Percentiles rank a stretch among this genome's conserved stretches.
Evolutionary conservation across 2,113 vertebrate species (phyloP).

Genomic region (Oreotragus oreotragus): DNA sequence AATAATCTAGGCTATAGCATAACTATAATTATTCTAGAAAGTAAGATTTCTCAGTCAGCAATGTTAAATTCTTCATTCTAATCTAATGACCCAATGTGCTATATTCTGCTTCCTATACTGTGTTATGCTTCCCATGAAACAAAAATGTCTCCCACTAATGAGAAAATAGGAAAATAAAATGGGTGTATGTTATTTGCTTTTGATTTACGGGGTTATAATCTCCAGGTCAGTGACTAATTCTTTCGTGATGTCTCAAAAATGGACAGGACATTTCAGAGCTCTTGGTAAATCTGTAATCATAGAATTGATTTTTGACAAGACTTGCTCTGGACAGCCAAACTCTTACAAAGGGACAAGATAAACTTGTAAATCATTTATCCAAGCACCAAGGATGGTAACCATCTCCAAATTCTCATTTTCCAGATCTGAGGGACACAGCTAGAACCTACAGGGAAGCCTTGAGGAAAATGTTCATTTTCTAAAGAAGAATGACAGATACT

Average conservation of each 20-base stretch:
- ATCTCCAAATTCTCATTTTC: neutral
- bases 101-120: neutral
- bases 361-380: neutral
- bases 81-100: neutral
- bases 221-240: neutral
- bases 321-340: neutral
- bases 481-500: neutral
- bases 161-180: neutral
- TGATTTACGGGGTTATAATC: neutral
- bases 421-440: neutral
- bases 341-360: neutral
- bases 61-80: neutral
- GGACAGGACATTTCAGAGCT: neutral
- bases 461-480: neutral
- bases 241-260: neutral
- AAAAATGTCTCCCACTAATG: neutral
- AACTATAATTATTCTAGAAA: neutral
- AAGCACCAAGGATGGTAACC: neutral
- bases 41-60: neutral
- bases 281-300: neutral
- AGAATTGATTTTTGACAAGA: neutral
- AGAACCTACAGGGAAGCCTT: neutral
- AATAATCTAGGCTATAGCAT: neutral
- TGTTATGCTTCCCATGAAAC: neutral
- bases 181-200: neutral